These are phyloP conservation scores for Drosophila stalkeri DNA, from an alignment of 2,888 invertebrate genomes.

Conservation along the genomic window DNA sequence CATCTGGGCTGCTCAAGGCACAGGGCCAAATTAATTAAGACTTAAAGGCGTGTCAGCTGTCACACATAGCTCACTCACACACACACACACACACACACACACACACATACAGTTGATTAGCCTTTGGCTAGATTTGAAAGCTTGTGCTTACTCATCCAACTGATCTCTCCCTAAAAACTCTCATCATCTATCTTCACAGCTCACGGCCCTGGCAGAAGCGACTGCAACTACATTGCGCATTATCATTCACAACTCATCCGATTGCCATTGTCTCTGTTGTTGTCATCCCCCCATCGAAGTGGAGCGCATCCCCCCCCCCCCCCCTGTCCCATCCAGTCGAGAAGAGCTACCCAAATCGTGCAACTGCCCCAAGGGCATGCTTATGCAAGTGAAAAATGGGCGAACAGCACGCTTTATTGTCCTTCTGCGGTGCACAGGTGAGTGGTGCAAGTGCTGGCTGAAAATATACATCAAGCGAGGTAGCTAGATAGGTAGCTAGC, in stretches of 20 bases:
- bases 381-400: constrained; percentile 49
- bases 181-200: constrained; percentile 34
- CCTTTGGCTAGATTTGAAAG: constrained; percentile 37
- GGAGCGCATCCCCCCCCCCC: neutral
- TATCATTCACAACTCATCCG: constrained; percentile 79
- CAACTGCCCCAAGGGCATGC: constrained; percentile 55
- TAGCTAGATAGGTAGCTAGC: constrained; percentile 10
- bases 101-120: constrained; percentile 32
- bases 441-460: constrained; percentile 40
- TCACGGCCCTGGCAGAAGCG: constrained; percentile 2
- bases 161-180: constrained; percentile 23
- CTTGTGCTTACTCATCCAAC: constrained; percentile 45
- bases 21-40: constrained; percentile 68
- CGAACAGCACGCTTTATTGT: constrained; percentile 49
- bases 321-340: neutral
- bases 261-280: constrained; percentile 69
- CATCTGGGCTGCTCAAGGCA: constrained; percentile 36
- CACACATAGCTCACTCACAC: constrained; percentile 26
- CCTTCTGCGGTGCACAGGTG: constrained; percentile 55
- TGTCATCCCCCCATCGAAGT: neutral
- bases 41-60: constrained; percentile 53
- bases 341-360: constrained; percentile 2
- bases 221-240: constrained; percentile 47
- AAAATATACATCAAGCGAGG: constrained; percentile 38
- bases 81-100: constrained; percentile 11